Evolutionary conservation across 2,888 invertebrate genomes (phyloP).

Genomic region (Tillus elongatus): DNA sequence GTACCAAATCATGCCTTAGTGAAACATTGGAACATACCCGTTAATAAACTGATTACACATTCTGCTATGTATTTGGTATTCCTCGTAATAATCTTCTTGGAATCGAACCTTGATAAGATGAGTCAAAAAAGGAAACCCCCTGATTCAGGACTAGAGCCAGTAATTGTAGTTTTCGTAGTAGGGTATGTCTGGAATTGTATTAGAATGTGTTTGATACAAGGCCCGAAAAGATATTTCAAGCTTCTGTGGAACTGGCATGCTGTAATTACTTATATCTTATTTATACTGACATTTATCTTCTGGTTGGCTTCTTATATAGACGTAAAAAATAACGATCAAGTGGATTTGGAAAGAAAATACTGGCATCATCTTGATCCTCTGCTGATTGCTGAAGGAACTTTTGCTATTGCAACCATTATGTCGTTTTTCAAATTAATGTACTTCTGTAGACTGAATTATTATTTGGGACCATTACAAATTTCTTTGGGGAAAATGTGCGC

Average conservation of each 20-base stretch:
- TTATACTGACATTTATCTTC: conserved; percentile 51
- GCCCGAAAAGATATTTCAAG: conserved; percentile 48
- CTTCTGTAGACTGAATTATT: conserved; percentile 53
- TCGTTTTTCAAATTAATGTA: conserved; percentile 56
- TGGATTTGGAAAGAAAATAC: conserved; percentile 51
- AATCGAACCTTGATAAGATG: conserved; percentile 52
- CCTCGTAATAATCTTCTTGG: conserved; percentile 51
- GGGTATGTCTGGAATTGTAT: conserved; percentile 50
- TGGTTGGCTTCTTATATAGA: conserved; percentile 54
- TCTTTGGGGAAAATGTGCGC: conserved; percentile 59
- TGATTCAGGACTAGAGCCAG: conserved; percentile 45
- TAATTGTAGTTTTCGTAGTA: conserved; percentile 45
- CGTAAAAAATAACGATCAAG: conserved; percentile 40
- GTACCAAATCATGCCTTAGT: conserved; percentile 43
- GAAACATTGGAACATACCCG: conserved; percentile 52
- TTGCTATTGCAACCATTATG: conserved; percentile 57
- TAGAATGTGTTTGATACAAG: conserved; percentile 49
- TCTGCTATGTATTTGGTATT: conserved; percentile 58
- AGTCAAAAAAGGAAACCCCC: conserved; percentile 51
- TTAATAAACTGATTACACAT: conserved; percentile 63
- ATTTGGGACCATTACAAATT: conserved; percentile 57
- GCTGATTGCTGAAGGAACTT: conserved; percentile 56
- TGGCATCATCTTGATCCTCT: conserved; percentile 58
- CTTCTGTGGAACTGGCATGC: conserved; percentile 57
- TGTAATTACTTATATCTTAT: conserved; percentile 49